A percentile compares a stretch with the other conserved stretches of the same genome.
Evolutionary conservation across 2,113 vertebrate species (phyloP).

Genomic region (Muntiacus muntjak): DNA sequence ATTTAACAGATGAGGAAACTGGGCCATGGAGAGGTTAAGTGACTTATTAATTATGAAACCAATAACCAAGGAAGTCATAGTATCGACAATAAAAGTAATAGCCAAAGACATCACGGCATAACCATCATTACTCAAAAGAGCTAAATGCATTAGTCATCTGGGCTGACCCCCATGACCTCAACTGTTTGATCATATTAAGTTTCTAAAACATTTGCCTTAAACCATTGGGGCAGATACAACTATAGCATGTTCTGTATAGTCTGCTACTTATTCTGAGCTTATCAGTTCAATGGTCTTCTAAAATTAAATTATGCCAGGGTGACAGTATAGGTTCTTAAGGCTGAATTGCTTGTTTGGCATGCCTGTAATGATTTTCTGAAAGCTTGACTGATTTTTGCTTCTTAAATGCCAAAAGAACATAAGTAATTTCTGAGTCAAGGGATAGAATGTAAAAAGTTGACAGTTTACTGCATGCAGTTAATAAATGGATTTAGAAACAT

Average conservation of each 20-base stretch:
- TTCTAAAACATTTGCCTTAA: conserved; percentile 47
- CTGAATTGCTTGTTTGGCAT: background rate
- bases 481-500: background rate
- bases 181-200: conserved; percentile 51
- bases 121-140: background rate
- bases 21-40: conserved; percentile 42
- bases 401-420: background rate
- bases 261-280: conserved; percentile 33
- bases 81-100: conserved; percentile 4
- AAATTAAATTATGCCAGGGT: conserved; percentile 51
- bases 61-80: background rate
- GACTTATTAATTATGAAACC: conserved; percentile 39
- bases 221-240: background rate
- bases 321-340: conserved; percentile 30
- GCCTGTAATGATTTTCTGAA: background rate
- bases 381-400: background rate
- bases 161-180: background rate
- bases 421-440: background rate
- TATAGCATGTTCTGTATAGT: conserved; percentile 6
- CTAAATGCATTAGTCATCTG: background rate
- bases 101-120: background rate
- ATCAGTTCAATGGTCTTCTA: background rate
- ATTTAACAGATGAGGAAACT: conserved; percentile 46
- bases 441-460: background rate
- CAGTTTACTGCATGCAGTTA: background rate